Evolutionary conservation across 2,888 invertebrate genomes (phyloP), one percentile per base, ranked within the genome.

Genomic region (Zonitis immaculata): DNA sequence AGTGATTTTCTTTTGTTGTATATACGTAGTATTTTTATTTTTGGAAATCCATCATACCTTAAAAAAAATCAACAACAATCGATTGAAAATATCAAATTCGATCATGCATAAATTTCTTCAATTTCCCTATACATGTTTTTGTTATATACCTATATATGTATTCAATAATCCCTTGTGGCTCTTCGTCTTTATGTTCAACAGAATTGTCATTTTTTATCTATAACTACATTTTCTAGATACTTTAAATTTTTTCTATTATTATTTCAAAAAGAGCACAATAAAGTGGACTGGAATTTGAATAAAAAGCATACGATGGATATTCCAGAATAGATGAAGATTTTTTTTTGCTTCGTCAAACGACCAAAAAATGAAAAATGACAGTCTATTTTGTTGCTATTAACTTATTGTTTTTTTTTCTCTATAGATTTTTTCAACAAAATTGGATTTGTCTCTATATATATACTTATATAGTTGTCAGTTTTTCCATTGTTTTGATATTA

Each of bases 151-250:
- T 22, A 22, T 22, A 22, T 3, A 22, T 22, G 52, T 47, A 56
- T 51, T 53, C 50, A 53, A 56, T 56, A 56, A 53, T 56, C 52
- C 53, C 52, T 49, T 50, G 52, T 51, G 56, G 52, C 52, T 56
- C 51, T 56, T 52, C 46, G 50, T 39, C 18, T 20, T 39, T 39
- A 20, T 39, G 18, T n/a, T 39, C 39, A 18, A 20, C 11, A 42
- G 49, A 52, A 50, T 53, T 56, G 56, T 56, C 50, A 42, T 56
- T 30, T 42, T 52, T 56, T 50, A 53, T 53, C 47, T 47, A n/a
- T n/a, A 46, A 47, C 50, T 53, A 56, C 52, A 47, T 49, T 49
- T 47, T 44, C 22, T 49, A 47, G 49, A 51, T 51, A 55, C 55
- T 51, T 48, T 49, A 52, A 49, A 46, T 47, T 52, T 54, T 56